Conservation (phyloP, 2,888 invertebrate species). For the Mythimna ferrago region DNA sequence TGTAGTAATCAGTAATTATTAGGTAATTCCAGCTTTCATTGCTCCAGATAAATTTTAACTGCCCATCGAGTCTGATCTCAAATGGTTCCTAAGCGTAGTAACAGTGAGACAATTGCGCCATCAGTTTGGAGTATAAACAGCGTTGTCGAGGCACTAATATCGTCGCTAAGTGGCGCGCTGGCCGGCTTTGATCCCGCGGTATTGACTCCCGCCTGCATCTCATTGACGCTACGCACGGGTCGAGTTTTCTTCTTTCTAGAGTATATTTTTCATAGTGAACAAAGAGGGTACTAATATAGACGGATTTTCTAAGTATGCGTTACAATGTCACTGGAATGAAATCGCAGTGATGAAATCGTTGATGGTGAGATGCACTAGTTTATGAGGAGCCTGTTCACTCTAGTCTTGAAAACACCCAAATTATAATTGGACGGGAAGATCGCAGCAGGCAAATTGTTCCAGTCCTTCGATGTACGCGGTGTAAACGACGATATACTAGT, state of each 20-base stretch:
- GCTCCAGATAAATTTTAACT: background rate
- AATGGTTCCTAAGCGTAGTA: background rate
- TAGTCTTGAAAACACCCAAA: no score
- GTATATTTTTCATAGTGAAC: background rate
- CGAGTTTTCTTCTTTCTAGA: constrained; percentile 5
- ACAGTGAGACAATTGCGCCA: constrained; percentile 35
- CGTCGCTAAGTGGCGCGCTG: constrained; percentile 61
- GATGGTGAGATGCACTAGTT: no score
- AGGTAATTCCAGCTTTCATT: background rate
- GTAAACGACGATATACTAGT: no score
- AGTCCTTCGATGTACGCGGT: no score
- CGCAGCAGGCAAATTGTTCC: no score
- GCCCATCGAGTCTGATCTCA: background rate
- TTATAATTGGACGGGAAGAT: no score
- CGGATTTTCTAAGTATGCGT: no score
- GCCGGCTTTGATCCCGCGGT: constrained; percentile 66
- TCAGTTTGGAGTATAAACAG: constrained; percentile 45
- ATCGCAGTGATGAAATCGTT: no score
- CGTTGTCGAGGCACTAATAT: constrained; percentile 60
- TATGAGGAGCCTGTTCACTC: no score
- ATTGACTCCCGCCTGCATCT: constrained; percentile 66
- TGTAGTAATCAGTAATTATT: no score
- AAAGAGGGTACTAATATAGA: no score
- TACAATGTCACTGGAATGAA: no score
- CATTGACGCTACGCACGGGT: constrained; percentile 57